phyloP scores from a whole-genome alignment of 2,888 invertebrate genomes.

The Aphidius colemani region DNA sequence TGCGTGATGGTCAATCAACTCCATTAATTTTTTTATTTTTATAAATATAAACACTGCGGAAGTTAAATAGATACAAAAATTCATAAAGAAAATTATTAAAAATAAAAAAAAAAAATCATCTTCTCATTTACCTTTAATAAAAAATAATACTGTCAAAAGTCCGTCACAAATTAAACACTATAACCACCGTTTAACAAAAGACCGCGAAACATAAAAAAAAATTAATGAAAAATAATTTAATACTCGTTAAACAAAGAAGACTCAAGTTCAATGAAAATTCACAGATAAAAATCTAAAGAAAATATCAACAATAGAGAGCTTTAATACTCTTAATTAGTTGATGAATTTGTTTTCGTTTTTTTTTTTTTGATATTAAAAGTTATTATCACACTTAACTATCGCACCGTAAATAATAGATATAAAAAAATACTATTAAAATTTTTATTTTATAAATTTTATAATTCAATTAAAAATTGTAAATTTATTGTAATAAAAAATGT shows the following conservation, averaged over 20 bases:
- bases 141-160: not conserved
- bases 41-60: not conserved
- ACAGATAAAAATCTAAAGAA: not conserved
- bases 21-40: slow-evolving; percentile 7
- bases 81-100: not conserved
- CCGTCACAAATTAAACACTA: slow-evolving; percentile 10
- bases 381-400: too few species aligned
- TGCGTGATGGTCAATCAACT: not conserved
- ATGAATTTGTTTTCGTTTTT: too few species aligned
- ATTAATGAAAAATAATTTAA: too few species aligned
- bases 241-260: too few species aligned
- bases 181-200: too few species aligned
- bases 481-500: slow-evolving; percentile 32
- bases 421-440: not conserved
- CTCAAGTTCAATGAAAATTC: not conserved
- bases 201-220: too few species aligned
- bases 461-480: slow-evolving; percentile 17
- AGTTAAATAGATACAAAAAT: not conserved
- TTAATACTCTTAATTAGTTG: not conserved
- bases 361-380: too few species aligned
- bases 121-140: not conserved
- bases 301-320: not conserved
- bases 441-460: too few species aligned
- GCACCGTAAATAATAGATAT: not conserved
- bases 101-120: not conserved